Base-by-base conservation (phyloP, 1,140 invertebrate genomes). In the Glomeris maerens region DNA sequence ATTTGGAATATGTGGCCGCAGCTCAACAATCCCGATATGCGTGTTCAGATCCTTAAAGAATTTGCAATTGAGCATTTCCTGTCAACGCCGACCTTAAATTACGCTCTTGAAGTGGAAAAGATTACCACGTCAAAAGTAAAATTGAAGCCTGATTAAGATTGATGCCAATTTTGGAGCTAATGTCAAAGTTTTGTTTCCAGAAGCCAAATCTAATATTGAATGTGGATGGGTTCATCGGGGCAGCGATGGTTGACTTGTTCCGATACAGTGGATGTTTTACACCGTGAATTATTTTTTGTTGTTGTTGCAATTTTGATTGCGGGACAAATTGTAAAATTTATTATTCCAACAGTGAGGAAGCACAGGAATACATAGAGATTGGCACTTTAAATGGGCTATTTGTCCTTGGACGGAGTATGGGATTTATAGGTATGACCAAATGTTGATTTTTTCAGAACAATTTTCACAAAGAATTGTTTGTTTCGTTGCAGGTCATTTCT, bases 121-220 rank as follows among this genome's bases (percentile, higher is more conserved):
- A 95, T 99, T 55, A 98, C 96, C 1, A 98, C 95, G 1, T 85
- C 88, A 48, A 98, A 98, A 63, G 72, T 74, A 55, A 50, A 39
- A 40, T 44, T 52, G 4, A 7, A 1, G 20, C 27, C 22, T 38
- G 38, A 53, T 50, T 7, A 17, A 7, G 45, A 52, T 7, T 57
- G 13, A 2, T 28, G 22, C 14, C 4, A 48, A 27, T 25, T 52
- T 31, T 52, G n/a, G 2, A 21, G 5, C 13, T 20, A 2, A 51
- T 25, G 13, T 52, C 50, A 50, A 17, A 4, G 3, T 47, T 28
- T 49, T 13, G 23, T 48, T 56, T 63, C 25, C 59, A 75, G 77
- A 98, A 98, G 71, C 95, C 95, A 17, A 99, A 98, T 74, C 75
- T 99, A 26, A 99, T 99, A 65, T 74, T 98, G 21, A 99, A 98